phyloP scores from a whole-genome alignment of 2,888 invertebrate species.

The Tigriopus californicus region DNA sequence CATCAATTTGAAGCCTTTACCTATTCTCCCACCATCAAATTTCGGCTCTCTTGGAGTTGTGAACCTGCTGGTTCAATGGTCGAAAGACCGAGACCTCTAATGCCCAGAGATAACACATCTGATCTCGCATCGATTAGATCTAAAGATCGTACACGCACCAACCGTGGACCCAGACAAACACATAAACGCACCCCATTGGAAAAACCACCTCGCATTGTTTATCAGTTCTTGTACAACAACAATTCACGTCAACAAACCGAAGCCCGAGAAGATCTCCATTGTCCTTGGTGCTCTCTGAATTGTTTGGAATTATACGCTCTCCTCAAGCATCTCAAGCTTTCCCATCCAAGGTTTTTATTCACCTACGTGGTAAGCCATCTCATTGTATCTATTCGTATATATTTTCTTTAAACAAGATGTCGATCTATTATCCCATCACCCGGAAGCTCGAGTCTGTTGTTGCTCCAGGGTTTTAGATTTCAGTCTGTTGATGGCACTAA shows the following conservation, averaged over 20 bases:
- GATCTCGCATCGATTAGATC: neutral
- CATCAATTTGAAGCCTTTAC: constrained; percentile 48
- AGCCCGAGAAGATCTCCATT: constrained; percentile 74
- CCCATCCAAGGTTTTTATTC: constrained; percentile 39
- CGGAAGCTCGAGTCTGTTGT: no score
- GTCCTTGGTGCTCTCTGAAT: constrained; percentile 88
- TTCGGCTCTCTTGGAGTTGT: constrained; percentile 63
- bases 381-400: no score
- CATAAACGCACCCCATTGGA: neutral
- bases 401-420: no score
- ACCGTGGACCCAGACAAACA: neutral
- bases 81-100: constrained; percentile 40
- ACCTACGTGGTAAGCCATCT: constrained; percentile 14
- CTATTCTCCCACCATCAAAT: constrained; percentile 60
- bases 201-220: constrained; percentile 54
- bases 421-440: no score
- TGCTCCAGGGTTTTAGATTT: no score
- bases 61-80: constrained; percentile 42
- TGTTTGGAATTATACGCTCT: constrained; percentile 69
- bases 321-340: constrained; percentile 77
- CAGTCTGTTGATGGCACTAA: no score
- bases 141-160: neutral
- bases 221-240: constrained; percentile 88
- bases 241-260: constrained; percentile 88
- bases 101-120: constrained; percentile 8